Base-by-base conservation (phyloP, 2,888 invertebrate species). In the Dynastes hyllus region DNA sequence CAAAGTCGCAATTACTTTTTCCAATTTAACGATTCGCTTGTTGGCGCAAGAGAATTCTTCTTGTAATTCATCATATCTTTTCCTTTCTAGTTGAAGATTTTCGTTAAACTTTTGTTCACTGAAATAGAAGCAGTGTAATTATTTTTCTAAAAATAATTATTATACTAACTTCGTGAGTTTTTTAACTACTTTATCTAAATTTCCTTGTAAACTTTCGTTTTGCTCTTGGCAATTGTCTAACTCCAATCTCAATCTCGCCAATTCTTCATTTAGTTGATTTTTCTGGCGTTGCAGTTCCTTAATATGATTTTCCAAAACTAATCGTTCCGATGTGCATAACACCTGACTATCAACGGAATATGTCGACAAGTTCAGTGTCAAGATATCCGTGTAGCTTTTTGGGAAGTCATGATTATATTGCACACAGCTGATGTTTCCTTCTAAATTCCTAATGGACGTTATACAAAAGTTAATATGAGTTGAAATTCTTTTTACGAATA, bases 231-330 rank as follows among this genome's bases (percentile, higher is more conserved):
- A 69, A 50, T 37, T 53, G n/a, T 27, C 51, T 8, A 78, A 66
- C 50, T 80, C 78, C 2, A 29, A 61, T 61, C 65, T 75, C 29
- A 78, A 61, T 29, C 67, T 69, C 2, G 53, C 40, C 27, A 78
- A 5, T 63, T 80, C 81, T n/a, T 78, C 76, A 9, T 61, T 69
- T 50, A 78, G 50, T 71, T 78, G 78, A 16, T 51, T 71, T 51
- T 76, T 78, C 51, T 78, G 78, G 50, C 79, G 77, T 73, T 51
- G 70, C 16, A 81, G 53, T 55, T 78, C 76, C 16, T 73, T 65
- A 55, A 80, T 69, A 29, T 73, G 78, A 40, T 71, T 79, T 50
- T 78, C 80, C 29, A 75, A 61, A 16, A 53, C 45, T 55, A n/a
- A 77, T 53, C 65, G 78, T 66, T 71, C 67, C 73, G 50, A 76